Base-by-base conservation (phyloP, 2,113 vertebrate genomes). In the Neofelis nebulosa region DNA sequence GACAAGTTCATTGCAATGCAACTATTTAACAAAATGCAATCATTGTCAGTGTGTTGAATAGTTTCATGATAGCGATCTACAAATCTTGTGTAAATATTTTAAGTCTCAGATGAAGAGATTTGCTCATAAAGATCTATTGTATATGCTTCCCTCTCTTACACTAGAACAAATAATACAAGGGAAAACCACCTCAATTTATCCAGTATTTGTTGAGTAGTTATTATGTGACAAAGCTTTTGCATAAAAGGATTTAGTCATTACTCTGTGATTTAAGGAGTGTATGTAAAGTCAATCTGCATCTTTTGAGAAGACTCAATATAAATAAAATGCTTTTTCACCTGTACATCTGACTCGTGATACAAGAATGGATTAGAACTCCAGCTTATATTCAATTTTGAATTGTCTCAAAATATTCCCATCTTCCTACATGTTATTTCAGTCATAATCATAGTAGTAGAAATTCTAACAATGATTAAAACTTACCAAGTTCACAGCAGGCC, bases 1-100 rank as follows among this genome's bases (percentile, higher is more conserved):
- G 7, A 96, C 57, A 88, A 94, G 50, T 90, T 95, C 84, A 97
- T 57, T 41, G 13, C 25, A 57, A 25, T 96, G 41, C 5, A 27
- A 83, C 61, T 57, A 85, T 94, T 96, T 96, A 84, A 94, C 29
- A 79, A 96, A 97, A 94, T 83, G 48, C 19, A 96, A 88, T 76
- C 36, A 78, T 19, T 95, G 36, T 74, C 55, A 71, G 27, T 52
- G 15, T 57, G n/a, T 76, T 92, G 89, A 97, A 76, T 7, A 88
- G 45, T 76, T 96, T 95, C 92, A 66, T 85, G 48, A 89, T 4
- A 92, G 18, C n/a, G 55, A 92, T 80, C 38, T 84, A 86, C 25
- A 92, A 66, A 84, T 76, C 14, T 15, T 89, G 9, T 25, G 61
- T 11, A 82, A 95, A 82, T 27, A 89, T 66, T 12, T 0, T 73